These are phyloP conservation scores for Atta colombica DNA, from an alignment of 1,140 invertebrate genomes.

Conservation along the genomic window DNA sequence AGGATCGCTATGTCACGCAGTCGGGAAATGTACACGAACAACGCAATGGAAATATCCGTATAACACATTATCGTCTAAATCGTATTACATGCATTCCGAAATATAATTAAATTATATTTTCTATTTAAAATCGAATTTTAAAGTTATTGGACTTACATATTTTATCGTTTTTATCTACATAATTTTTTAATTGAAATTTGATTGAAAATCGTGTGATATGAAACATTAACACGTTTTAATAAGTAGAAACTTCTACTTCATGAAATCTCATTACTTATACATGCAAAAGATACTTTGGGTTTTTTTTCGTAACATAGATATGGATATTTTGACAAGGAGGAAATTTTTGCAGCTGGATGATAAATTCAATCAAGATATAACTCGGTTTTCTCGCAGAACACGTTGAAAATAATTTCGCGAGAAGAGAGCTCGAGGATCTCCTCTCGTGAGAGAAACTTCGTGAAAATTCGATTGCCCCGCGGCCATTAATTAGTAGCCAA, in stretches of 20 bases:
- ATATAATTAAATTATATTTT: background rate
- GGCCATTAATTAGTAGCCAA: slow-evolving; percentile 72
- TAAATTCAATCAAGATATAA: slow-evolving; percentile 40
- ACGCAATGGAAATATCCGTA: background rate
- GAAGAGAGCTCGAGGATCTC: background rate
- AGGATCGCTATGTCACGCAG: slow-evolving; percentile 35
- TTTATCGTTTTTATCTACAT: background rate
- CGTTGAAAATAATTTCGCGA: slow-evolving; percentile 39
- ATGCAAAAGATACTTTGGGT: background rate
- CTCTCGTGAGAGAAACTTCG: slow-evolving; percentile 64
- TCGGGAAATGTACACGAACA: background rate
- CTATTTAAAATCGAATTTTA: background rate
- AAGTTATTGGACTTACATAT: background rate
- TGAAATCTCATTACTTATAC: background rate
- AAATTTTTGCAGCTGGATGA: background rate
- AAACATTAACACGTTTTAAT: background rate
- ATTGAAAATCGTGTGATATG: background rate
- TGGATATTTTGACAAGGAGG: background rate
- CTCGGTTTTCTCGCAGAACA: slow-evolving; percentile 1
- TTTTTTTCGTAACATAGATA: background rate
- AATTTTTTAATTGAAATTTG: background rate
- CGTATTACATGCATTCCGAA: background rate
- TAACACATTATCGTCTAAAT: background rate
- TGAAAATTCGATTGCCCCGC: slow-evolving; percentile 69
- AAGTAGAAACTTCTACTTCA: background rate